Base-by-base conservation (phyloP, 2,888 invertebrate genomes). In the Oligia latruncula region DNA sequence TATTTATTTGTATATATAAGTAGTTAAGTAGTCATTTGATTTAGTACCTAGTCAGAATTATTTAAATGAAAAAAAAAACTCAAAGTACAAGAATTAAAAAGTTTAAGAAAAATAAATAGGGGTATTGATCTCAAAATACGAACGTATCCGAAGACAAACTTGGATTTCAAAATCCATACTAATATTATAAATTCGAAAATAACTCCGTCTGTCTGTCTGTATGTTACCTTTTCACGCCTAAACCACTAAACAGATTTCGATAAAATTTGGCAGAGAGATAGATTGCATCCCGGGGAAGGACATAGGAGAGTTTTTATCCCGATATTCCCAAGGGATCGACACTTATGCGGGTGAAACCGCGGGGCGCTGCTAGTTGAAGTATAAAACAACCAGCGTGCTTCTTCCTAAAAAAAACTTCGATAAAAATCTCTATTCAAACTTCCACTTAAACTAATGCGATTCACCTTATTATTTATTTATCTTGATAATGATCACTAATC, bases 401-500 rank as follows among this genome's bases (percentile, higher is more conserved):
- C 55, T 15, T 20, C 23, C 1, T 17, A 68, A 68, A 35, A 67
- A 78, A 62, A 74, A n/a, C 0, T 6, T 35, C 5, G 55, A 60
- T 64, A 29, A 68, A 71, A 20, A 87, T 84, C 83, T 83, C n/a
- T n/a, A 49, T 46, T 72, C 62, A 77, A 77, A 84, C 52, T 64
- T 46, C 80, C 71, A 83, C 76, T 83, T 78, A 83, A 40, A 70
- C 55, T 64, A 79, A 76, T 67, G 49, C 74, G 35, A 75, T 87
- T 68, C 72, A 79, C 80, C 76, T 78, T 78, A 85, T 77, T 81
- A 79, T 86, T 84, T 89, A 88, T 88, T 86, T 88, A 65, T 46
- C 78, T 84, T 84, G 58, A 58, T 82, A 81, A 89, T 84, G 74
- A 89, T 81, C 80, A 77, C 72, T 77, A 84, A 89, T 81, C 67